Evolutionary conservation across 2,797 vertebrate genomes (phyloP).

Genomic region (Gila robusta): DNA sequence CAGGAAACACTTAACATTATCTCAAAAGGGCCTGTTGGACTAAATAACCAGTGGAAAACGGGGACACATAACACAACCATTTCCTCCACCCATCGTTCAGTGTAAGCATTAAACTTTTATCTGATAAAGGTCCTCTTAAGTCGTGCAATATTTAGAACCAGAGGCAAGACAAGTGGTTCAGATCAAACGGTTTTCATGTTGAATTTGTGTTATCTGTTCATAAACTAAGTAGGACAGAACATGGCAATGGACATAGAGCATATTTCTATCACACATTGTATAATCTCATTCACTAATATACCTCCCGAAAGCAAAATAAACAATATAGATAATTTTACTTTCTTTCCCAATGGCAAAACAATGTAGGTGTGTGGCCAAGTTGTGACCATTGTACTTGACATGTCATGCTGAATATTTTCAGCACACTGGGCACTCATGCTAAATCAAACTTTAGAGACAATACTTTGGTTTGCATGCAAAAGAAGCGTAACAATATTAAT

Average conservation of each 20-base stretch:
- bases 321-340: not conserved
- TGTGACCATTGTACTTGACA: constrained; percentile 11
- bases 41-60: constrained; percentile 67
- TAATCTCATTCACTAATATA: not conserved
- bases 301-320: not conserved
- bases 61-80: constrained; percentile 50
- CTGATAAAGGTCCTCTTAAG: constrained; percentile 56
- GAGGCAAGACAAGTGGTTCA: constrained; percentile 20
- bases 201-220: constrained; percentile 30
- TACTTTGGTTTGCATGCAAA: constrained; percentile 9
- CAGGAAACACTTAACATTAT: constrained; percentile 79
- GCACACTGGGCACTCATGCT: not conserved
- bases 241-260: not conserved
- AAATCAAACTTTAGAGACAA: not conserved
- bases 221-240: constrained; percentile 18
- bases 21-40: constrained; percentile 67
- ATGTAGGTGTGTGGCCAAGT: constrained; percentile 13
- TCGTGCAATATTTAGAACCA: constrained; percentile 29
- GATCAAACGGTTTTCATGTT: constrained; percentile 26
- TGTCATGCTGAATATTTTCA: not conserved
- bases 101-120: constrained; percentile 60
- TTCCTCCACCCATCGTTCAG: constrained; percentile 59
- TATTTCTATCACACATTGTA: not conserved
- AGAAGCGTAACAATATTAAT: constrained; percentile 14
- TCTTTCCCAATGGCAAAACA: not conserved